Percentiles rank a stretch among this genome's conserved stretches.
These are phyloP conservation scores for Heteromormyrus szaboi DNA, from an alignment of 2,797 vertebrate species.

Conservation along the genomic window DNA sequence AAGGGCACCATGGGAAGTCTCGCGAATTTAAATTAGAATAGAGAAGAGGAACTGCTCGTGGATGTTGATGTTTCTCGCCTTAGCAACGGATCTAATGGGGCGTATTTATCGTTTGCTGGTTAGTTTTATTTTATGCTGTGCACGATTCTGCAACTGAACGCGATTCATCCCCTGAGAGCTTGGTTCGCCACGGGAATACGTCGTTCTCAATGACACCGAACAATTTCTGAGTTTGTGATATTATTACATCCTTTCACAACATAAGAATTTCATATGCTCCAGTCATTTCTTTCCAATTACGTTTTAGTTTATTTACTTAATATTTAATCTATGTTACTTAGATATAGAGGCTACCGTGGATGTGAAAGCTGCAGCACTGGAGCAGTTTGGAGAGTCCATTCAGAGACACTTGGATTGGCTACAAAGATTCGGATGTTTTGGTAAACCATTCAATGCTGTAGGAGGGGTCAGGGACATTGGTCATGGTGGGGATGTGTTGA, in stretches of 20 bases:
- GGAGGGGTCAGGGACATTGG: not conserved
- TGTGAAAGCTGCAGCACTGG: not conserved
- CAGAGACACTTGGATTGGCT: not conserved
- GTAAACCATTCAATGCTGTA: not conserved
- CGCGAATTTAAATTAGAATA: slow-evolving; percentile 9
- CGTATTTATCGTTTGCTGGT: not conserved
- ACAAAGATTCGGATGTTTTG: not conserved
- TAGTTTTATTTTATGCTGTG: not conserved
- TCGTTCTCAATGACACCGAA: not conserved
- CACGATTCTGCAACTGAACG: too few species aligned
- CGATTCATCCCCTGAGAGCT: not conserved
- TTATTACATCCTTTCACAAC: not conserved
- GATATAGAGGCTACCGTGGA: not conserved
- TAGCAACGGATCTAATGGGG: not conserved
- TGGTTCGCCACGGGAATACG: not conserved
- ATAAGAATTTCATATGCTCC: not conserved
- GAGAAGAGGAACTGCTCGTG: not conserved
- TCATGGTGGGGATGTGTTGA: not conserved
- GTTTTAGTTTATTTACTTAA: not conserved
- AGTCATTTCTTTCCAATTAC: not conserved
- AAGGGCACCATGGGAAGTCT: slow-evolving; percentile 30
- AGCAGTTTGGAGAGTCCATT: not conserved
- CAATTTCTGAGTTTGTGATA: not conserved
- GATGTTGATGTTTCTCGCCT: not conserved
- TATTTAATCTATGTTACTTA: not conserved